Conservation (phyloP, 2,113 vertebrate species). For the Potamarius usumacintae region DNA sequence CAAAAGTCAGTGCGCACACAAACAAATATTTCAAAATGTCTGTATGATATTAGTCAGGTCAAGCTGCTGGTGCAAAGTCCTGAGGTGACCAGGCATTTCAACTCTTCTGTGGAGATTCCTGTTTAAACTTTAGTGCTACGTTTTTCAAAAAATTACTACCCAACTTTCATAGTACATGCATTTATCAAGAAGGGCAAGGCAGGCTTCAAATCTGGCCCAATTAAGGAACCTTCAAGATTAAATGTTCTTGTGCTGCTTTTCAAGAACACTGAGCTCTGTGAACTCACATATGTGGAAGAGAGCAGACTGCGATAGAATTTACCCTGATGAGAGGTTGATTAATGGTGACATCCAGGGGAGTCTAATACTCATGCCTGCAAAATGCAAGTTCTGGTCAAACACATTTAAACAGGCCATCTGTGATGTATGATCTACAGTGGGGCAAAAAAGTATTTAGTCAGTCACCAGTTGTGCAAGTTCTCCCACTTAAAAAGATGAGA, state of each 20-base stretch:
- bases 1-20: background rate
- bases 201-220: background rate
- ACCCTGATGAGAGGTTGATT: background rate
- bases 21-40: background rate
- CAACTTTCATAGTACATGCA: background rate
- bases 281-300: background rate
- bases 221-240: background rate
- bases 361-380: background rate
- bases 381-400: background rate
- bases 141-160: background rate
- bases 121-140: background rate
- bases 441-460: too few relatives aligned
- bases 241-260: background rate
- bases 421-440: background rate
- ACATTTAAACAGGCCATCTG: background rate
- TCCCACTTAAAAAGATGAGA: too few relatives aligned
- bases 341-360: background rate
- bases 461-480: too few relatives aligned
- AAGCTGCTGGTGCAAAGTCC: background rate
- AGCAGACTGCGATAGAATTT: background rate
- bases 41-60: background rate
- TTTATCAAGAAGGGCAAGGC: background rate
- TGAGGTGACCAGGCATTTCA: background rate
- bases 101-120: background rate
- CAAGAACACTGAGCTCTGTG: background rate